Evolutionary conservation across 2,797 vertebrate species (phyloP).

Genomic region (Sphenopsis melanotis): DNA sequence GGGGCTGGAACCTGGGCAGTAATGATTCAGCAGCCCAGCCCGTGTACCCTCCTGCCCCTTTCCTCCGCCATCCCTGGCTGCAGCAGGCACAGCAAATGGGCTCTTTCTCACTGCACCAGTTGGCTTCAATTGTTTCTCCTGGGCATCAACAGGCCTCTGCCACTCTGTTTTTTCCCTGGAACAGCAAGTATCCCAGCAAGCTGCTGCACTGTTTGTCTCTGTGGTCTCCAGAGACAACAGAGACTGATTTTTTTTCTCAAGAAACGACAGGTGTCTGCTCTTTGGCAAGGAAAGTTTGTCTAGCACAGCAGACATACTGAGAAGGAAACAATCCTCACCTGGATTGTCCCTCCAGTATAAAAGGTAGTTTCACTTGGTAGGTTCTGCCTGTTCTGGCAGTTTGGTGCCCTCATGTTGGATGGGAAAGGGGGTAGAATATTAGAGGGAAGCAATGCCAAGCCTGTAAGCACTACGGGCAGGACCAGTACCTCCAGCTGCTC

Average conservation of each 20-base stretch:
- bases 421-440: accelerated
- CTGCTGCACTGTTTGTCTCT: not conserved
- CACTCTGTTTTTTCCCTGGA: not conserved
- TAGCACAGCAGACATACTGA: not conserved
- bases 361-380: not conserved
- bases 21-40: not conserved
- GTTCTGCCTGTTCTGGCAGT: not conserved
- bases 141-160: not conserved
- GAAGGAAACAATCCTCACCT: not conserved
- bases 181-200: not conserved
- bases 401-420: not conserved
- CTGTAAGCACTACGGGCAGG: not conserved
- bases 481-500: not conserved
- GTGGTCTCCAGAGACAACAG: not conserved
- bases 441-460: not conserved
- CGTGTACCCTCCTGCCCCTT: accelerated
- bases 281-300: conserved; percentile 15
- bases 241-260: not conserved
- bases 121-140: not conserved
- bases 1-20: not conserved
- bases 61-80: not conserved
- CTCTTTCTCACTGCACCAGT: not conserved
- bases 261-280: not conserved
- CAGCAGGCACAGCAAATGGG: conserved; percentile 10
- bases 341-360: not conserved